Conservation (phyloP, 2,113 vertebrate species). For the Campylomormyrus tamandua region DNA sequence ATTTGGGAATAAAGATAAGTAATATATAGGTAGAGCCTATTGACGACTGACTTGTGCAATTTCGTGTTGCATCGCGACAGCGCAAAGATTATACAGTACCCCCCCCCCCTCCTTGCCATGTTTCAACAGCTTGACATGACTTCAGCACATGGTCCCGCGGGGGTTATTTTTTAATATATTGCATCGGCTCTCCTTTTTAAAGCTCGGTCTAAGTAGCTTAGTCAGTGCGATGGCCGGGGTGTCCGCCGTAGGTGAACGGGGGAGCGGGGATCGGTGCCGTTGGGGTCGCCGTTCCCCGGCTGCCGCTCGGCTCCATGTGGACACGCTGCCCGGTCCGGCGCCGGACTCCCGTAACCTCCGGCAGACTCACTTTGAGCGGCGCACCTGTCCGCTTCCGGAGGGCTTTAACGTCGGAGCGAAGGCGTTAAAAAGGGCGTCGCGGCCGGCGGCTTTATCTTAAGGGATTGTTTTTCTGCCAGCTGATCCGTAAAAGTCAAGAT, state of each 20-base stretch:
- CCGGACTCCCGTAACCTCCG: background rate
- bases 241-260: background rate
- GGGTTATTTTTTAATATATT: background rate
- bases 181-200: background rate
- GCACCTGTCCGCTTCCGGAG: background rate
- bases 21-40: background rate
- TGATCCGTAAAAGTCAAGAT: conserved; percentile 2
- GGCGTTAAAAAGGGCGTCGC: background rate
- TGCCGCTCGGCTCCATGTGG: background rate
- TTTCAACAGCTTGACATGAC: background rate
- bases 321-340: background rate
- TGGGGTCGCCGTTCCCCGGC: background rate
- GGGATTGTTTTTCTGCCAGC: background rate
- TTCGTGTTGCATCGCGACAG: background rate
- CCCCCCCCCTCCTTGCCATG: background rate
- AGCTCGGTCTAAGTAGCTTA: background rate
- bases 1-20: background rate
- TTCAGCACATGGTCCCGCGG: background rate
- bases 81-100: background rate
- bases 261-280: background rate
- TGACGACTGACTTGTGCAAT: background rate
- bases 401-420: background rate
- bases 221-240: background rate
- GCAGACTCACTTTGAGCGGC: background rate
- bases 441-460: background rate